phyloP scores from a whole-genome alignment of 2,113 vertebrate genomes.

The Psittacara wagleri region DNA sequence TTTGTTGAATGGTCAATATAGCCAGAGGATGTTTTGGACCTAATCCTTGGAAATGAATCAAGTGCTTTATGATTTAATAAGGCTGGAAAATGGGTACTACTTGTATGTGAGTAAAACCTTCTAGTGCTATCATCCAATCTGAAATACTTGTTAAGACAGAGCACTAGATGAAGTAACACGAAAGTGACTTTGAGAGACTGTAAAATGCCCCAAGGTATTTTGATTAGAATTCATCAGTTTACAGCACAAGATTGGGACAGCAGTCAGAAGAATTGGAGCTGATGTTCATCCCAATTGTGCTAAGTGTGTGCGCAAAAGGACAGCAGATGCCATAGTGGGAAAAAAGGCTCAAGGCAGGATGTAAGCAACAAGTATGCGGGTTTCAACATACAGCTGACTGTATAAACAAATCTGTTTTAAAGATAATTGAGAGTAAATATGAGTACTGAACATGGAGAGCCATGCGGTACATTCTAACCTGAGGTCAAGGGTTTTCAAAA shows the following conservation, averaged over 20 bases:
- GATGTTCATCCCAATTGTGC: not conserved
- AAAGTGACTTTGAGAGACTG: constrained; percentile 45
- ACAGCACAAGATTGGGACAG: not conserved
- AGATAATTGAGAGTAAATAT: not conserved
- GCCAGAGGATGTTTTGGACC: constrained; percentile 47
- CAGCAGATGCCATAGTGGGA: not conserved
- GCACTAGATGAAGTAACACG: constrained; percentile 11
- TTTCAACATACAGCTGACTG: not conserved
- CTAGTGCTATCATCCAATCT: constrained; percentile 42
- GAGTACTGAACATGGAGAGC: not conserved
- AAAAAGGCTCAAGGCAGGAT: not conserved
- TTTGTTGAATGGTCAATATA: constrained; percentile 60
- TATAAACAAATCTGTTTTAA: constrained; percentile 5
- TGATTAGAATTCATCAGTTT: constrained; percentile 38
- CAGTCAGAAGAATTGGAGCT: not conserved
- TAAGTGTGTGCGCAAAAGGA: not conserved
- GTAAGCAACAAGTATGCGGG: not conserved
- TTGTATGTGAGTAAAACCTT: constrained; percentile 38
- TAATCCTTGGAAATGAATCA: constrained; percentile 49
- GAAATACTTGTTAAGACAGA: constrained; percentile 55
- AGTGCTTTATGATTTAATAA: constrained; percentile 64
- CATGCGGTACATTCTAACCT: not conserved
- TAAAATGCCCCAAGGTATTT: constrained; percentile 21
- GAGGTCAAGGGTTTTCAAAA: constrained; percentile 47
- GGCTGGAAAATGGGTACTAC: constrained; percentile 20